These are phyloP conservation scores for Brachystomella parvula DNA, from an alignment of 1,140 invertebrate genomes.

Conservation along the genomic window DNA sequence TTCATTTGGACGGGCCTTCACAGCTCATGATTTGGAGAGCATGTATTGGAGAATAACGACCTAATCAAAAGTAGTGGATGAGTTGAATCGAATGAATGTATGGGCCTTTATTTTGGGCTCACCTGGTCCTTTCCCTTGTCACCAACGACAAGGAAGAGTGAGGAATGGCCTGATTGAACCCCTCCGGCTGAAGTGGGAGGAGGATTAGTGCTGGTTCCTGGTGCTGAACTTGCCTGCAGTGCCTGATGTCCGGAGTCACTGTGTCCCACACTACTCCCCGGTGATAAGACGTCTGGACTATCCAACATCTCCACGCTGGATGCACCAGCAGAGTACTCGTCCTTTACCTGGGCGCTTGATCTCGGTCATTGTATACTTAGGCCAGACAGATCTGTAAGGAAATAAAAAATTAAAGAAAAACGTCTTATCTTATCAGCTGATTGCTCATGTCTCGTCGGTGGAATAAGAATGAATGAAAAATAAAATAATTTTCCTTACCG, in stretches of 20 bases:
- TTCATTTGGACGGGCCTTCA: conserved; percentile 83
- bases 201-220: too few relatives aligned
- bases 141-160: conserved; percentile 90
- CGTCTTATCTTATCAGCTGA: not conserved
- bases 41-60: conserved; percentile 96
- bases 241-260: conserved; percentile 7
- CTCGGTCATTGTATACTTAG: conserved; percentile 70
- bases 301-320: conserved; percentile 29
- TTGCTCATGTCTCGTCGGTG: too few relatives aligned
- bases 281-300: not conserved
- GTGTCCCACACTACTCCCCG: conserved; percentile 1
- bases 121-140: conserved; percentile 95
- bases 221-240: too few relatives aligned
- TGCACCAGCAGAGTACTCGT: conserved; percentile 71
- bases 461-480: too few relatives aligned
- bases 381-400: conserved; percentile 69
- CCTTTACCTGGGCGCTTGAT: conserved; percentile 53
- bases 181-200: too few relatives aligned
- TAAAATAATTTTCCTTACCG: conserved; percentile 54
- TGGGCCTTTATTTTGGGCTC: conserved; percentile 38
- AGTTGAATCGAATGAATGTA: not conserved
- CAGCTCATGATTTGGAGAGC: conserved; percentile 83
- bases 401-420: not conserved
- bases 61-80: conserved; percentile 44
- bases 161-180: conserved; percentile 73